These are phyloP conservation scores for Busseola fusca DNA, from an alignment of 2,888 invertebrate species.

Conservation along the genomic window DNA sequence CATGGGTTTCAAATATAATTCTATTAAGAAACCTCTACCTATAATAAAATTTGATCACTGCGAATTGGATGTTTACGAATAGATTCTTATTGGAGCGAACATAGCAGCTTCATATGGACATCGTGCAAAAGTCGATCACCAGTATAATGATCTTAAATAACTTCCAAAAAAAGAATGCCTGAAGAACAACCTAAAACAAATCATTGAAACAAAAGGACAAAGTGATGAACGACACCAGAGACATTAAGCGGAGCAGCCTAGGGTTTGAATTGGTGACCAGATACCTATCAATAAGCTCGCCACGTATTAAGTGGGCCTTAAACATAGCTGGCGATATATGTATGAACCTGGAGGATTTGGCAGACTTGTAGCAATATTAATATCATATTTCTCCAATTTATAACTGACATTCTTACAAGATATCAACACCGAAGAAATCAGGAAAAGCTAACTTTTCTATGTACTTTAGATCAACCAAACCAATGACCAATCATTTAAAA, in stretches of 20 bases:
- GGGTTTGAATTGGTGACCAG: background rate
- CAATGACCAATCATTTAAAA: conserved; percentile 45
- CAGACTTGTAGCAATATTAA: background rate
- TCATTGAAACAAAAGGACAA: background rate
- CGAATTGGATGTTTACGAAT: background rate
- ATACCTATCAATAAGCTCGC: background rate
- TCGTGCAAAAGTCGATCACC: background rate
- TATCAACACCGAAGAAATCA: background rate
- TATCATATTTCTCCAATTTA: background rate
- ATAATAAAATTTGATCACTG: conserved; percentile 17
- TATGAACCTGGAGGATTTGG: background rate
- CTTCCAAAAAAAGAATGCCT: background rate
- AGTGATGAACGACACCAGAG: no score
- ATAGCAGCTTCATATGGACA: background rate
- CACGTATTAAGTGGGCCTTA: background rate
- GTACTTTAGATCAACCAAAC: conserved; percentile 1
- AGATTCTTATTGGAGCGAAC: conserved; percentile 24
- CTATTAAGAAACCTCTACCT: conserved; percentile 27
- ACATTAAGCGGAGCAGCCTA: background rate
- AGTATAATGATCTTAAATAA: background rate
- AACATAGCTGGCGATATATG: background rate
- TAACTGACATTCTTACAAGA: background rate
- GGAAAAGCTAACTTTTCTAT: background rate
- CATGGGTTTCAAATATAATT: conserved; percentile 25
- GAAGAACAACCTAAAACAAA: background rate